Base-by-base conservation (phyloP, 1,140 invertebrate species). In the Psilanteris sp. region DNA sequence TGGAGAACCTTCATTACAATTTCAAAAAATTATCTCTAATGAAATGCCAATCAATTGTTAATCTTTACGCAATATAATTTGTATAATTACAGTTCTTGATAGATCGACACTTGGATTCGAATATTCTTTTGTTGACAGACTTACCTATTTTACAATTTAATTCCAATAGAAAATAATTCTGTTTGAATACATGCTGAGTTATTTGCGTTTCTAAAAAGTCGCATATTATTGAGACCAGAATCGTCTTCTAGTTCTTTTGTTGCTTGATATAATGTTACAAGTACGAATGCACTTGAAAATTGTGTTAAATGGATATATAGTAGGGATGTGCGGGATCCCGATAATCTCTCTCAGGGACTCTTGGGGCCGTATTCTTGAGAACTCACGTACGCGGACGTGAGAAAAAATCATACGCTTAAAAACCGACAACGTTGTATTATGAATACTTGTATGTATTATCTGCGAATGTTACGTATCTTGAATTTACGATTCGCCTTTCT, bases 261-360 rank as follows among this genome's bases (percentile, higher is more conserved):
- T 34, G 22, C 11, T 8, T 22, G 46, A 72, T 61, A 57, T 41
- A 72, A 57, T 55, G 55, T 62, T 72, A 55, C 48, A 55, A 62
- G 67, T 62, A 54, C 67, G 46, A 48, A 62, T 59, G 67, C 55
- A 72, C 55, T 61, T 72, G 67, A 72, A 72, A 62, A 72, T 62
- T 72, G 67, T 72, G 67, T 72, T 72, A 62, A 72, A 72, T 57
- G 57, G 48, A 72, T 72, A 64, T 72, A 72, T 64, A 64, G 68
- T 48, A 32, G 48, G 41, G 27, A 55, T 71, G 57, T 71, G 67
- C 41, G 41, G 39, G 67, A 62, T 71, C 24, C 26, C 68, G 57
- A 72, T 72, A 72, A 72, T 62, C 68, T 72, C 27, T 48, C 27
- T 15, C n/a, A 48, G 50, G 41, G 68, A 72, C 68, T 61, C 68